Evolutionary conservation across 2,797 vertebrate genomes (phyloP).

Genomic region (Xiphophorus birchmanni): DNA sequence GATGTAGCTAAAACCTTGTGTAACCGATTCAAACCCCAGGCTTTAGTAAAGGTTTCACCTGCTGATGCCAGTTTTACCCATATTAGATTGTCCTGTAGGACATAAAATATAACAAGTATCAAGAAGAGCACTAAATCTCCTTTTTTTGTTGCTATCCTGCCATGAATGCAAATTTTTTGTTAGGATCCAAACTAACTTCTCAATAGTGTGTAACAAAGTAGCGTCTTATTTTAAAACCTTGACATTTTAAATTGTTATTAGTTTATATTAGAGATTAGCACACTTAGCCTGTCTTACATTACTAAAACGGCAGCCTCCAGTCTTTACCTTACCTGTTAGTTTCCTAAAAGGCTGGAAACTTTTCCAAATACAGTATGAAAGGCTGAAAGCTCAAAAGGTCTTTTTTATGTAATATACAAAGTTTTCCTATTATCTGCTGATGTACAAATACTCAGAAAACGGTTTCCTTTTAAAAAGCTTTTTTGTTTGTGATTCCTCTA

Average conservation of each 20-base stretch:
- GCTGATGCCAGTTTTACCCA: neutral
- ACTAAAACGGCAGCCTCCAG: neutral
- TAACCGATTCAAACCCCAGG: neutral
- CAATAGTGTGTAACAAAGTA: neutral
- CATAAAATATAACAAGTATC: neutral
- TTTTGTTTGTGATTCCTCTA: neutral
- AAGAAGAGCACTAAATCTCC: neutral
- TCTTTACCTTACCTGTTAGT: neutral
- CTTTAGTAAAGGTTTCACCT: neutral
- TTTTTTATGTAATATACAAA: neutral
- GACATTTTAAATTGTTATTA: neutral
- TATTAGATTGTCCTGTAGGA: neutral
- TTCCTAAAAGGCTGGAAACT: neutral
- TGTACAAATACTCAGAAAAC: neutral
- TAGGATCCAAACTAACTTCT: neutral
- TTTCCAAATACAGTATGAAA: neutral
- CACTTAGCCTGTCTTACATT: neutral
- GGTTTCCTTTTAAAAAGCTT: neutral
- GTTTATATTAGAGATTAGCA: neutral
- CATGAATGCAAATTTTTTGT: neutral
- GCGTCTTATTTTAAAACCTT: neutral
- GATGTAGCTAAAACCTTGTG: neutral
- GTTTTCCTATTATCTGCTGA: neutral
- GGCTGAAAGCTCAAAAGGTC: neutral
- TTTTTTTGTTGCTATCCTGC: neutral